phyloP scores from a whole-genome alignment of 2,797 vertebrate species.

The Eupleurogrammus muticus region DNA sequence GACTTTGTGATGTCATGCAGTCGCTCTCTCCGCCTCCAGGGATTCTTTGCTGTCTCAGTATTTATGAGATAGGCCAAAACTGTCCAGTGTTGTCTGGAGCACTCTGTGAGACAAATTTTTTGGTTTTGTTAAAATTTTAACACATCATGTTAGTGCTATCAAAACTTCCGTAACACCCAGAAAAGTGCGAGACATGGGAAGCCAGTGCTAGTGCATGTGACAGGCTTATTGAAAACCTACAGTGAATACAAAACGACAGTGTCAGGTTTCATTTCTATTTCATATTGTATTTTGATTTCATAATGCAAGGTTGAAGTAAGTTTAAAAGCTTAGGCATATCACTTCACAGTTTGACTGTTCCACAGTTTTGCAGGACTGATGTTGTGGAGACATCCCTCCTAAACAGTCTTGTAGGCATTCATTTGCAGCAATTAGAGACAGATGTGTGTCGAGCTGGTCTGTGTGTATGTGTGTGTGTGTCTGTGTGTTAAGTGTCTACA shows the following conservation, averaged over 20 bases:
- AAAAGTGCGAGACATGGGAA: background rate
- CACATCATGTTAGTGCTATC: no score
- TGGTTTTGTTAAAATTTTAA: no score
- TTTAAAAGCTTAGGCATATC: background rate
- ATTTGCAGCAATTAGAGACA: slow-evolving; percentile 24
- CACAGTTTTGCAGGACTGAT: slow-evolving; percentile 7
- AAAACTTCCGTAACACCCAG: no score
- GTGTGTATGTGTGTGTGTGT: slow-evolving; percentile 33
- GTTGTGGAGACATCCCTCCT: background rate
- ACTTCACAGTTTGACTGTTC: background rate
- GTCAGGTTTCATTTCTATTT: background rate
- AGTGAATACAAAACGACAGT: background rate
- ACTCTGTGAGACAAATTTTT: no score
- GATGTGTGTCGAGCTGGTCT: slow-evolving; percentile 44
- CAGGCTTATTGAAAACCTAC: background rate
- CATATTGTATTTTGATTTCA: background rate
- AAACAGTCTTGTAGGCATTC: slow-evolving; percentile 13
- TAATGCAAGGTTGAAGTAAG: background rate
- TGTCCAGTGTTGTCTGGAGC: no score
- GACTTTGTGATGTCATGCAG: no score
- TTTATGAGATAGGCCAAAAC: no score
- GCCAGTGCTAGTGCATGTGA: background rate
- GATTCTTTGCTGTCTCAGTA: no score
- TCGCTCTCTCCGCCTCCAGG: no score
- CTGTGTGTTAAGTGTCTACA: slow-evolving; percentile 13